A percentile compares a stretch with the other conserved stretches of the same genome.
Conservation (phyloP, 2,888 invertebrate genomes). For the Slavum lentiscoides region DNA sequence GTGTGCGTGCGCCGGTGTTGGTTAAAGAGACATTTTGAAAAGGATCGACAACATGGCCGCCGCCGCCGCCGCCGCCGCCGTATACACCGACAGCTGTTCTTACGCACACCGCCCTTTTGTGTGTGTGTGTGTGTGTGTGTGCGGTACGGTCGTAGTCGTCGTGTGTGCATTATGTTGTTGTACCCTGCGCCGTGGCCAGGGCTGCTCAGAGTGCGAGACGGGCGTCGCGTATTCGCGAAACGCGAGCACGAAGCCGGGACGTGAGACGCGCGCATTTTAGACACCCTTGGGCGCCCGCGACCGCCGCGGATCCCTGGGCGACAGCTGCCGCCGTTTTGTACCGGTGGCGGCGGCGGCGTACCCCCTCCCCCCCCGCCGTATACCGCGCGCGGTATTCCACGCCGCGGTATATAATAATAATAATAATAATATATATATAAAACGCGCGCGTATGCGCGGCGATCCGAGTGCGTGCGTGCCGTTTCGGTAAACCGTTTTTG, state of each 20-base stretch:
- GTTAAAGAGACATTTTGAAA: conserved; percentile 53
- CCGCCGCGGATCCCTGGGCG: conserved; percentile 50
- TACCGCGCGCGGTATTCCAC: conserved; percentile 30
- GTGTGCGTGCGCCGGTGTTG: conserved; percentile 32
- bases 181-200: conserved; percentile 47
- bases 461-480: conserved; percentile 17
- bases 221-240: conserved; percentile 1
- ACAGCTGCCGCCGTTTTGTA: conserved; percentile 52
- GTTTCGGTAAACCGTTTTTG: conserved; percentile 44
- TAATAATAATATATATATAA: neutral
- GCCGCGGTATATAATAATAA: neutral
- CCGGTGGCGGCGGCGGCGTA: conserved; percentile 46
- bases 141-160: neutral
- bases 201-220: conserved; percentile 29
- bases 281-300: conserved; percentile 42
- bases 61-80: conserved; percentile 39
- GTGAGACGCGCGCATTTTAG: conserved; percentile 40
- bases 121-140: conserved; percentile 15
- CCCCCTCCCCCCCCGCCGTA: conserved; percentile 12
- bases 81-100: conserved; percentile 49
- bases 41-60: conserved; percentile 53
- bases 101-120: conserved; percentile 52
- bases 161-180: conserved; percentile 49
- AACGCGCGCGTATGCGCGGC: neutral
- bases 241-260: neutral